Percentiles rank a stretch among this genome's conserved stretches.
Evolutionary conservation across 1,140 invertebrate genomes (phyloP).

Genomic region (Pseudomyrmex dendroicus): DNA sequence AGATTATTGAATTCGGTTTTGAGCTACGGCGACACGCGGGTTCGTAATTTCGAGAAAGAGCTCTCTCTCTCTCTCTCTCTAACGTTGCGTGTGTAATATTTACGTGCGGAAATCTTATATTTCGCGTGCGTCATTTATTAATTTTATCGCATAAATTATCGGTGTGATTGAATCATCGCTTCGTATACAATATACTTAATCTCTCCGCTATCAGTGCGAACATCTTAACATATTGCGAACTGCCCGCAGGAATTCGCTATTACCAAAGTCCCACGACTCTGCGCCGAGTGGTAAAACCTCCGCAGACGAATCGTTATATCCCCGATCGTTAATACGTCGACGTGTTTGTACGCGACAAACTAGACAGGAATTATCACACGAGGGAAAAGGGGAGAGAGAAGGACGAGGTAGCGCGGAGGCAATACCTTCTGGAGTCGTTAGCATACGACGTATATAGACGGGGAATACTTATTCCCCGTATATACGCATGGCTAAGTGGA

Average conservation of each 20-base stretch:
- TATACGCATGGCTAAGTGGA: constrained; percentile 62
- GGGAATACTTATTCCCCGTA: constrained; percentile 21
- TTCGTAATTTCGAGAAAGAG: neutral
- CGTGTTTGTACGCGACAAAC: neutral
- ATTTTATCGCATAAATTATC: neutral
- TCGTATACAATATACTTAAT: neutral
- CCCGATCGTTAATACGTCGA: constrained; percentile 38
- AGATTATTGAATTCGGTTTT: constrained; percentile 49
- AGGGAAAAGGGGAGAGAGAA: too few relatives aligned
- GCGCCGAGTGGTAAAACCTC: neutral
- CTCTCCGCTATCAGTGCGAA: neutral
- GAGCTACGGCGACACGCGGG: constrained; percentile 21
- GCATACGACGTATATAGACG: constrained; percentile 56
- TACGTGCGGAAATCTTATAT: neutral
- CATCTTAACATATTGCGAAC: neutral
- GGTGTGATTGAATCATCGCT: constrained; percentile 9
- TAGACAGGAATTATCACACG: constrained; percentile 4
- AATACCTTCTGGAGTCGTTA: constrained; percentile 65
- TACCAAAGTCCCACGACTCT: neutral
- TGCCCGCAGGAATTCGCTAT: neutral
- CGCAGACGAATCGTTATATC: constrained; percentile 24
- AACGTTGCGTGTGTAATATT: neutral
- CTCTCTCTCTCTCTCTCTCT: neutral
- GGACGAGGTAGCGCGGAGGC: neutral
- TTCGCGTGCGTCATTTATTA: neutral